phyloP scores from a whole-genome alignment of 2,888 invertebrate species.

The Oasisia sp. region DNA sequence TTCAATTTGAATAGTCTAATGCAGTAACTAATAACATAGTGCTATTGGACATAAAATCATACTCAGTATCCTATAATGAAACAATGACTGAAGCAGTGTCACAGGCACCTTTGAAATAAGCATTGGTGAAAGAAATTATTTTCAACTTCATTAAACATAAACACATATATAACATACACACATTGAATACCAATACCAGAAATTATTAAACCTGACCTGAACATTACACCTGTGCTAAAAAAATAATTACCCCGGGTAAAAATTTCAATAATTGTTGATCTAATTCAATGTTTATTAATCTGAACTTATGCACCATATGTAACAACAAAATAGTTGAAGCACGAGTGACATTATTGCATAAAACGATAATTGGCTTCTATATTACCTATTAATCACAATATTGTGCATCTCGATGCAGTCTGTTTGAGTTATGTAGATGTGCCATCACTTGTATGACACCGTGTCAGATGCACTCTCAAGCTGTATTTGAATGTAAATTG shows the following conservation, averaged over 20 bases:
- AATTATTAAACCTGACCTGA: neutral
- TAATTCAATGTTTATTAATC: neutral
- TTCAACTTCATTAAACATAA: neutral
- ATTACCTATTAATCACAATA: too few species aligned
- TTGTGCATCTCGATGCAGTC: too few species aligned
- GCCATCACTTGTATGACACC: neutral
- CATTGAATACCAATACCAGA: neutral
- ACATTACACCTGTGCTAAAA: neutral
- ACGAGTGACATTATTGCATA: neutral
- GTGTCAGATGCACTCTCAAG: neutral
- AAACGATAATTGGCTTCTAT: too few species aligned
- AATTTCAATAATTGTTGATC: neutral
- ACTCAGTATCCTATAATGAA: neutral
- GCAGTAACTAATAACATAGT: too few species aligned
- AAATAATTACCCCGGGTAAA: too few species aligned
- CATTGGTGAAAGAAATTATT: neutral
- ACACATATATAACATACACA: too few species aligned
- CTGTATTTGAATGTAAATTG: slow-evolving; percentile 8
- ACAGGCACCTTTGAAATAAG: neutral
- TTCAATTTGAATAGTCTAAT: too few species aligned
- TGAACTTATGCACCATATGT: neutral
- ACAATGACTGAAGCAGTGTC: neutral
- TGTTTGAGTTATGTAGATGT: neutral
- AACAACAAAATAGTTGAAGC: neutral
- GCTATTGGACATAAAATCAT: too few species aligned